Base-by-base conservation (phyloP, 2,113 vertebrate genomes). In the Dolichotis patagonum region DNA sequence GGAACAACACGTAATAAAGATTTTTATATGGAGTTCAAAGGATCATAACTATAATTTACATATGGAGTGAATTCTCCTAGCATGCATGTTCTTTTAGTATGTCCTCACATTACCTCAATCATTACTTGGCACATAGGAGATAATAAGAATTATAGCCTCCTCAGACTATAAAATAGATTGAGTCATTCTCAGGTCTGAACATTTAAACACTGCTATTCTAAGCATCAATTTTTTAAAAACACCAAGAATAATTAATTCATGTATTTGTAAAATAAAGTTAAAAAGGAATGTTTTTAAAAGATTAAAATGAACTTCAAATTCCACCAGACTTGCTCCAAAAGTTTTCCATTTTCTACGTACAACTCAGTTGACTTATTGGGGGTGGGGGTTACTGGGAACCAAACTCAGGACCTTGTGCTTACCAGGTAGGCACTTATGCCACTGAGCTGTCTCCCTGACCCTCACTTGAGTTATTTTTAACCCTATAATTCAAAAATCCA, bases 121-220 rank as follows among this genome's bases (percentile, higher is more conserved):
- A 88, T 62, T 91, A 91, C 54, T 97, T 32, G 90, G 32, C 22
- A 92, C 14, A 73, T 8, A 60, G n/a, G 54, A 41, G 58, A 95
- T 35, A 81, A 3, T n/a, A 91, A 96, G 69, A 84, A 88, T 56
- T 75, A 94, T 0, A 89, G 46, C 11, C 28, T 94, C 22, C 78
- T 87, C 78, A 92, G 73, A 83, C 69, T 49, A 80, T 20, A n/a
- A 94, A 38, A 73, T 14, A 94, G 41, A 85, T 56, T 56, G 28
- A 90, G 73, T 67, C 78, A 83, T 77, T 96, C 78, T 91, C 83
- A 88, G 69, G 87, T 94, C 62, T 88, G 46, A 69, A 30, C 35
- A 81, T 86, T 84, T 71, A 91, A 77, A 91, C 46, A 85, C 30
- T 56, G n/a, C 67, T 93, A 73, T 38, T 87, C 67, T 46, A 78